Conservation (phyloP, 2,888 invertebrate genomes). For the Lapara coniferarum region DNA sequence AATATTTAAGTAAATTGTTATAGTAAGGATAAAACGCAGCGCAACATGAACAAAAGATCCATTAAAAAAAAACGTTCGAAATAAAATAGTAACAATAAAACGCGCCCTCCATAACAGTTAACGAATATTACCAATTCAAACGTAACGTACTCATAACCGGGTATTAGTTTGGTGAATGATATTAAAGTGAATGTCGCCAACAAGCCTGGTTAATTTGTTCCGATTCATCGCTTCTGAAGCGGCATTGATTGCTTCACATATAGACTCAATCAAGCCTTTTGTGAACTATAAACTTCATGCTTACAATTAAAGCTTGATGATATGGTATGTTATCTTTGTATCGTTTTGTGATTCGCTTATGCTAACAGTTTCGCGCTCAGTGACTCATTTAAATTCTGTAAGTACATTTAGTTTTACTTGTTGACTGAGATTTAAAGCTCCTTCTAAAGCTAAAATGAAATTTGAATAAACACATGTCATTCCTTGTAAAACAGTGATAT, state of each 20-base stretch:
- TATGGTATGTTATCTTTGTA: neutral
- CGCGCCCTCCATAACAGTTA: neutral
- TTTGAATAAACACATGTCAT: neutral
- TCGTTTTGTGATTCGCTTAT: neutral
- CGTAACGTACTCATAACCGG: constrained; percentile 38
- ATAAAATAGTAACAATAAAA: neutral
- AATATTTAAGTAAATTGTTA: too few species aligned
- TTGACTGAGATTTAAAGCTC: constrained; percentile 4
- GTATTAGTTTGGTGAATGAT: constrained; percentile 47
- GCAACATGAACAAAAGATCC: neutral
- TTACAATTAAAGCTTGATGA: constrained; percentile 18
- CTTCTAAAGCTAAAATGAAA: neutral
- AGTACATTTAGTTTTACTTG: neutral
- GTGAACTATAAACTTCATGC: constrained; percentile 36
- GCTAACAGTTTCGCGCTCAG: neutral
- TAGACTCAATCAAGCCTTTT: constrained; percentile 54
- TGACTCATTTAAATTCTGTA: constrained; percentile 9
- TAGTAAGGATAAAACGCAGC: neutral
- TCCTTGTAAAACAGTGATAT: too few species aligned
- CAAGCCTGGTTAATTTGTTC: constrained; percentile 51
- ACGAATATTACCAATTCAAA: constrained; percentile 24
- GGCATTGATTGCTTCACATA: constrained; percentile 50
- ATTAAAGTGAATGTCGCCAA: constrained; percentile 51
- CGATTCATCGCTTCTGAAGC: constrained; percentile 49
- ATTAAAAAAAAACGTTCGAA: neutral